Base-by-base conservation (phyloP, 2,113 vertebrate genomes). In the Odontophorus gujanensis region DNA sequence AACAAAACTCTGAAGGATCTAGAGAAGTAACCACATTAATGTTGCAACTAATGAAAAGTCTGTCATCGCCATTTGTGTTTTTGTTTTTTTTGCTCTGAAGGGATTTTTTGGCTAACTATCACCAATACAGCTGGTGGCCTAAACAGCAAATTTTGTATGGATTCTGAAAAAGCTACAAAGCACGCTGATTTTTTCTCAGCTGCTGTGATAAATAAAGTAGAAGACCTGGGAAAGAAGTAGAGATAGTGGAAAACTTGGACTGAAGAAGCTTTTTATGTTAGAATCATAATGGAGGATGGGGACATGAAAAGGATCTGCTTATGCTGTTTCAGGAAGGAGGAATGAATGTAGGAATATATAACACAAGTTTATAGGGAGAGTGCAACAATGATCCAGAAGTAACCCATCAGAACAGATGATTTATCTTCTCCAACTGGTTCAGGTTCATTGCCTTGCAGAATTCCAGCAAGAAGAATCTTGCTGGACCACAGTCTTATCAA, bases 211-310 rank as follows among this genome's bases (percentile, higher is more conserved):
- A 77, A 22, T 50, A 83, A 86, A 25, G 55, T 26, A 51, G 28
- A 87, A 90, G 63, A 62, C 26, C 26, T 20, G 30, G 2, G 53
- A 77, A 89, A 14, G 19, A 66, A 10, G 5, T 58, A 25, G 16
- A 80, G 8, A 11, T 45, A 62, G 21, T 18, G n/a, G 38, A 80
- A 8, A 80, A 74, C 26, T 4, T 85, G 34, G 15, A 42, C 42
- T 3, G 0, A 82, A 50, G 22, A 48, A 66, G 13, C 16, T n/a
- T 19, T 55, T 77, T 28, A 50, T 22, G 36, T 24, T 45, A 45
- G 0, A 1, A n/a, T 20, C 12, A 48, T 32, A 3, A 53, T 82
- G 50, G 43, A 81, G 20, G 3, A 62, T 1, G 0, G 10, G 17
- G 6, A 82, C n/a, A 34, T 9, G 55, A 69, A 69, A 82, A 77